These are phyloP conservation scores for Butastur rufipennis DNA, from an alignment of 2,113 vertebrate species.

Conservation along the genomic window DNA sequence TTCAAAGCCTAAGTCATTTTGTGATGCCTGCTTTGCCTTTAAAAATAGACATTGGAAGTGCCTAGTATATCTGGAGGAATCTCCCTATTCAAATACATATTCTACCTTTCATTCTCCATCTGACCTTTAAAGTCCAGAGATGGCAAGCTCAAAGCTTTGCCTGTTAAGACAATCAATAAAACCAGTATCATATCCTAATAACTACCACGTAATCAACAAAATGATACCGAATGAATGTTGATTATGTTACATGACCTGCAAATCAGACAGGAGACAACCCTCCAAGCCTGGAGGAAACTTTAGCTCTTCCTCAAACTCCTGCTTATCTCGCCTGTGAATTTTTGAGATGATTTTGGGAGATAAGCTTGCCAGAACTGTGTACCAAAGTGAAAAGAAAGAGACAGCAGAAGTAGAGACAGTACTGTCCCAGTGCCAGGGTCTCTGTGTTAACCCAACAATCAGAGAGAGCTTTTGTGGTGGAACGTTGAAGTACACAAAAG, in stretches of 20 bases:
- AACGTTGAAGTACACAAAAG: neutral
- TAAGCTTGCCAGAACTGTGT: neutral
- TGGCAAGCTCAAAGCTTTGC: neutral
- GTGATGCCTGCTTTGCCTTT: neutral
- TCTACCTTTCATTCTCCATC: neutral
- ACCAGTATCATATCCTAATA: neutral
- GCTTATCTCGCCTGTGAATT: neutral
- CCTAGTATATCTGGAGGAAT: neutral
- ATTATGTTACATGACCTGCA: neutral
- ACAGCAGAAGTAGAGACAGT: neutral
- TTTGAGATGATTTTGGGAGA: neutral
- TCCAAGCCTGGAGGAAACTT: neutral
- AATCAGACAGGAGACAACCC: neutral
- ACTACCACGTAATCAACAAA: neutral
- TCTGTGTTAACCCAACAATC: neutral
- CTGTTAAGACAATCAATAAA: neutral
- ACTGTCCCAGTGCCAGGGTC: neutral
- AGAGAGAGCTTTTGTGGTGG: neutral
- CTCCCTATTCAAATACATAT: neutral
- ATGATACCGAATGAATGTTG: neutral
- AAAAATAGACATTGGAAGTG: neutral
- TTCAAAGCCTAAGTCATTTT: neutral
- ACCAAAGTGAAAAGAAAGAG: neutral
- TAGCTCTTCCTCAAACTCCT: neutral
- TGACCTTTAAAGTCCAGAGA: neutral